A percentile compares a stretch with the other conserved stretches of the same genome.
phyloP scores from a whole-genome alignment of 2,888 invertebrate species.

The Synanthedon formicaeformis region DNA sequence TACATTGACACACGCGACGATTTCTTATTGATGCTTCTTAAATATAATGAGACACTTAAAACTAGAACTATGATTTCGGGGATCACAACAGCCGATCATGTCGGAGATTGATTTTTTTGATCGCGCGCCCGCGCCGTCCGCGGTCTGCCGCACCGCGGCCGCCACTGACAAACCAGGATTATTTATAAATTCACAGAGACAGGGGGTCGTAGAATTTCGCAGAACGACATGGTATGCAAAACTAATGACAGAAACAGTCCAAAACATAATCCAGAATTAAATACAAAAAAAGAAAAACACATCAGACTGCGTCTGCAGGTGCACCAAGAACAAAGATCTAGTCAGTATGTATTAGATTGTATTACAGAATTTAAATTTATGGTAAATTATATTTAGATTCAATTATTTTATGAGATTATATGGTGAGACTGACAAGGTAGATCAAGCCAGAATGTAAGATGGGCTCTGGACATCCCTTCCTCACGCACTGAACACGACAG shows the following conservation, averaged over 20 bases:
- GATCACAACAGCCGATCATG: constrained; percentile 53
- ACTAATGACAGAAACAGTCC: constrained; percentile 2
- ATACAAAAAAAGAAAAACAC: too few relatives aligned
- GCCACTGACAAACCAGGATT: constrained; percentile 67
- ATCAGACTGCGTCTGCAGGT: too few relatives aligned
- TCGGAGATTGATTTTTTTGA: constrained; percentile 35
- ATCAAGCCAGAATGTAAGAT: too few relatives aligned
- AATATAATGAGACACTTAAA: not conserved
- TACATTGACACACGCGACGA: constrained; percentile 21
- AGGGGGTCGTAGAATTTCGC: constrained; percentile 69
- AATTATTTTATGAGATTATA: too few relatives aligned
- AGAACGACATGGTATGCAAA: constrained; percentile 52
- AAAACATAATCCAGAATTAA: too few relatives aligned
- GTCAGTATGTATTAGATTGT: too few relatives aligned
- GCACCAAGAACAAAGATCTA: too few relatives aligned
- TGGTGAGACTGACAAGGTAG: too few relatives aligned
- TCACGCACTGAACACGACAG: too few relatives aligned
- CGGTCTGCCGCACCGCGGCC: constrained; percentile 63
- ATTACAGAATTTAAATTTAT: too few relatives aligned
- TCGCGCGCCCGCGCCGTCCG: constrained; percentile 71
- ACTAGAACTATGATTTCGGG: constrained; percentile 3
- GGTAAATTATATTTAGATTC: too few relatives aligned
- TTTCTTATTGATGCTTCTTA: not conserved
- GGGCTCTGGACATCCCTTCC: too few relatives aligned
- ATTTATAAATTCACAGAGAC: constrained; percentile 68